phyloP scores from a whole-genome alignment of 2,888 invertebrate species.

The Synanthedon vespiformis region DNA sequence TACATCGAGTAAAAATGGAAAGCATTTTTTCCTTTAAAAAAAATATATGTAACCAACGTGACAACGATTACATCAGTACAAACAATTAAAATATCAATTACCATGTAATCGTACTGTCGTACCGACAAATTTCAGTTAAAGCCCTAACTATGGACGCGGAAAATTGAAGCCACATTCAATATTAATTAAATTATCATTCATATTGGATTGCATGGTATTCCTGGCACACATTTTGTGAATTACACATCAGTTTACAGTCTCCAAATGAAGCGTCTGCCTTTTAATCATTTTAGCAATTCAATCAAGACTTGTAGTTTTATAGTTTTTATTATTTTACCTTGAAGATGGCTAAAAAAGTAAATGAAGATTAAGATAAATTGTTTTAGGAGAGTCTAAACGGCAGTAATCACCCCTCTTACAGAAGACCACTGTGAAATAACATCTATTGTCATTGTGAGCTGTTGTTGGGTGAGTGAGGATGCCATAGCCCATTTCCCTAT shows the following conservation, averaged over 20 bases:
- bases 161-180: slow-evolving; percentile 32
- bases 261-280: background rate
- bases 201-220: slow-evolving; percentile 12
- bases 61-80: slow-evolving; percentile 22
- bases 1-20: slow-evolving; percentile 9
- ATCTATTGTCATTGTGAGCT: no score
- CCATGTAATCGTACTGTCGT: slow-evolving; percentile 28
- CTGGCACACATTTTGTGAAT: slow-evolving; percentile 9
- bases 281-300: no score
- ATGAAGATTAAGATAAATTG: no score
- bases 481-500: no score
- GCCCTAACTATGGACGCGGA: slow-evolving; percentile 32
- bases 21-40: background rate
- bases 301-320: no score
- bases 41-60: background rate
- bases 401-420: no score
- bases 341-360: no score
- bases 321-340: no score
- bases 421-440: no score
- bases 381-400: no score
- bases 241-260: background rate
- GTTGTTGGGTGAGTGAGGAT: no score
- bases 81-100: slow-evolving; percentile 43
- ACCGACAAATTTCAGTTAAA: slow-evolving; percentile 42
- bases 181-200: slow-evolving; percentile 36